These are phyloP conservation scores for Girardinus metallicus DNA, from an alignment of 2,797 vertebrate genomes.

Conservation along the genomic window DNA sequence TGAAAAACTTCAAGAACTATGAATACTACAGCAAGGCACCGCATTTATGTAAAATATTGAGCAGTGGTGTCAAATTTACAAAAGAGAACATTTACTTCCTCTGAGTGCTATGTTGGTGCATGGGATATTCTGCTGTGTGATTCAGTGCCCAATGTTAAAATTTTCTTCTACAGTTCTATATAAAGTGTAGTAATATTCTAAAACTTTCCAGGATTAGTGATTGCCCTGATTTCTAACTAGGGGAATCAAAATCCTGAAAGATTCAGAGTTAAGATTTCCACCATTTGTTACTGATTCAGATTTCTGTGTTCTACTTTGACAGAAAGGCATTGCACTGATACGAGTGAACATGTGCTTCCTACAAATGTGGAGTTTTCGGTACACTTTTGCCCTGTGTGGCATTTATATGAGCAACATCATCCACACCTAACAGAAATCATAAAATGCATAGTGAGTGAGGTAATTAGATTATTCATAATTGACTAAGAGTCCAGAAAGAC, in stretches of 20 bases:
- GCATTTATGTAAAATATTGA: background rate
- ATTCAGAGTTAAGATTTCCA: background rate
- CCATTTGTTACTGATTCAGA: background rate
- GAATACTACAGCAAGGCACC: background rate
- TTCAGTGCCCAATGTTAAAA: background rate
- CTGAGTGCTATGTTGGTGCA: background rate
- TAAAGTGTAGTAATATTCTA: background rate
- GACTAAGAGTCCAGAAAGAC: background rate
- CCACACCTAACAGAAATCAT: background rate
- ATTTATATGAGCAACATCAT: background rate
- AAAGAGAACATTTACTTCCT: background rate
- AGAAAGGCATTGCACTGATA: background rate
- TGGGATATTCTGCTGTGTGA: background rate
- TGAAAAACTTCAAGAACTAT: background rate
- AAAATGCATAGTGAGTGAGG: background rate
- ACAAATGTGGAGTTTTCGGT: background rate
- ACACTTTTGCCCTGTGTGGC: background rate
- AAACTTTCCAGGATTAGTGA: background rate
- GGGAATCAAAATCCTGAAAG: background rate
- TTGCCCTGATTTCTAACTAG: background rate
- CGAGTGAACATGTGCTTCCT: background rate
- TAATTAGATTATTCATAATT: conserved; percentile 11
- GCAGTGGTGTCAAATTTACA: background rate
- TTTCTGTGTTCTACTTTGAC: background rate
- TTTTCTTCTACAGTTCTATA: background rate